Evolutionary conservation across 1,140 invertebrate genomes (phyloP).

Genomic region (Neomicropteryx cornuta): DNA sequence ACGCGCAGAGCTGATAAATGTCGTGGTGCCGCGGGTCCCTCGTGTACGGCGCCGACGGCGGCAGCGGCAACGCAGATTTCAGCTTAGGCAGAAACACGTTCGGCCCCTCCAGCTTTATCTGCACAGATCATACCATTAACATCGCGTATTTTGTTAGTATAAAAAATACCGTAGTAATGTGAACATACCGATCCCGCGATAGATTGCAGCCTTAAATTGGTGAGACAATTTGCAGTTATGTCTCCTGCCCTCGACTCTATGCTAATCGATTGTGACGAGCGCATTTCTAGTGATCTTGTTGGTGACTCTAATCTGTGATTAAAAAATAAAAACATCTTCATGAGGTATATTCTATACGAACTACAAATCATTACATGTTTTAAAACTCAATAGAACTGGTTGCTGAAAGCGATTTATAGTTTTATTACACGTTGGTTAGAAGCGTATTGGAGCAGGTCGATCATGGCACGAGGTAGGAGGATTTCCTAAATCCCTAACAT

Average conservation of each 20-base stretch:
- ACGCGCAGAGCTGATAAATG: slow-evolving; percentile 82
- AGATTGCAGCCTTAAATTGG: slow-evolving; percentile 71
- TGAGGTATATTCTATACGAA: too few species aligned
- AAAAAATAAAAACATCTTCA: too few species aligned
- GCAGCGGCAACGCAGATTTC: slow-evolving; percentile 47
- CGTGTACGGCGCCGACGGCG: slow-evolving; percentile 28
- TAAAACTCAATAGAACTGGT: too few species aligned
- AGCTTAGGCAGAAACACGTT: slow-evolving; percentile 63
- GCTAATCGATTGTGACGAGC: slow-evolving; percentile 68
- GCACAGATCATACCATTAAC: slow-evolving; percentile 25
- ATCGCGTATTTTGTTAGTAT: background rate
- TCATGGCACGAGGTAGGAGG: too few species aligned
- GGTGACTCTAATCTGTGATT: slow-evolving; percentile 72
- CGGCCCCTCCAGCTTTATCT: slow-evolving; percentile 47
- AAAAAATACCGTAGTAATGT: background rate
- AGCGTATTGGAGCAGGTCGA: too few species aligned
- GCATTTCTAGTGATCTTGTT: slow-evolving; percentile 72
- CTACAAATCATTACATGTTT: too few species aligned
- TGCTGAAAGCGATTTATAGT: too few species aligned
- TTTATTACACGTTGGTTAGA: too few species aligned
- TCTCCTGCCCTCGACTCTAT: slow-evolving; percentile 80
- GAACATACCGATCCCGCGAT: slow-evolving; percentile 61
- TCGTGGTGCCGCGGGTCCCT: slow-evolving; percentile 45
- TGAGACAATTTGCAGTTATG: slow-evolving; percentile 68
- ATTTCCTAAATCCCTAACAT: too few species aligned